These are phyloP conservation scores for Ferrisia virgata DNA, from an alignment of 2,888 invertebrate species.

Conservation along the genomic window DNA sequence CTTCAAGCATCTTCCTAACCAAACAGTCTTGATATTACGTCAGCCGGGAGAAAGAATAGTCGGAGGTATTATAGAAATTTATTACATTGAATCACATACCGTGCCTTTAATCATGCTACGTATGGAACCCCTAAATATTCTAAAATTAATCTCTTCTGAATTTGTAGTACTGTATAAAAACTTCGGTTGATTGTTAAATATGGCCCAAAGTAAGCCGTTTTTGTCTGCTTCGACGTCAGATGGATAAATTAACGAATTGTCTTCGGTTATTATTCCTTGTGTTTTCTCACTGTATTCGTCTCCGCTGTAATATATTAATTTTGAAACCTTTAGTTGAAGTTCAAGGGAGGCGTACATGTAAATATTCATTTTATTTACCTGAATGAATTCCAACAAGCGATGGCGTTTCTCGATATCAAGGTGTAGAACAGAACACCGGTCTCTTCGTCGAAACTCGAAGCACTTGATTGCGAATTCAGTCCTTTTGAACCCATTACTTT, in stretches of 20 bases:
- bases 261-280: slow-evolving; percentile 62
- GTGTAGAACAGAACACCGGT: slow-evolving; percentile 72
- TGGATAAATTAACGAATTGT: slow-evolving; percentile 69
- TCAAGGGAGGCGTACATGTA: no score
- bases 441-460: slow-evolving; percentile 67
- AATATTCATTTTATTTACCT: slow-evolving; percentile 47
- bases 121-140: slow-evolving; percentile 66
- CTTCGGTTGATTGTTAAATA: slow-evolving; percentile 71
- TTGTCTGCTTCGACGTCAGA: slow-evolving; percentile 76
- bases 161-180: slow-evolving; percentile 66
- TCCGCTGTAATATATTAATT: slow-evolving; percentile 51
- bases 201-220: slow-evolving; percentile 69
- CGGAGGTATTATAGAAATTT: slow-evolving; percentile 52
- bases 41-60: slow-evolving; percentile 53
- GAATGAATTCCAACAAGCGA: slow-evolving; percentile 75
- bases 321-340: no score
- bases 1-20: slow-evolving; percentile 68
- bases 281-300: slow-evolving; percentile 66
- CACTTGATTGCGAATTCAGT: slow-evolving; percentile 67
- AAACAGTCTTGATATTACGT: slow-evolving; percentile 67
- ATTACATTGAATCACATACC: slow-evolving; percentile 58
- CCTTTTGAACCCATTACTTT: slow-evolving; percentile 76
- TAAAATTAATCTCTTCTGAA: slow-evolving; percentile 66
- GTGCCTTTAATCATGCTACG: slow-evolving; percentile 64
- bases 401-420: slow-evolving; percentile 70